phyloP scores from a whole-genome alignment of 2,113 vertebrate genomes.

The Chaetorhynchus papuensis region DNA sequence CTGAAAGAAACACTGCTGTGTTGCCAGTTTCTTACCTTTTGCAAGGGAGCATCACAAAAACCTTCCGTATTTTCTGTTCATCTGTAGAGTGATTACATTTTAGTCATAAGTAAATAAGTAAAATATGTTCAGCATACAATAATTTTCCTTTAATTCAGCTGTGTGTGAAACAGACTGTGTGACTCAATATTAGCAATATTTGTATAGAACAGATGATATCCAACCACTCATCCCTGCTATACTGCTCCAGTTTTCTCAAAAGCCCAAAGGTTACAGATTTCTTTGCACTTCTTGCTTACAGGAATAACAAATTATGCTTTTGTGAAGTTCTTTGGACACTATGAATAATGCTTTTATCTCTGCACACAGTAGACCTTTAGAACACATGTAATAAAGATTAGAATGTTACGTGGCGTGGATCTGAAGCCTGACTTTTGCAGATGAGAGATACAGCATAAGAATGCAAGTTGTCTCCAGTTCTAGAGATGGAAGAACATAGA shows the following conservation, averaged over 20 bases:
- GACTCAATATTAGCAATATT: background rate
- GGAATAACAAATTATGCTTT: background rate
- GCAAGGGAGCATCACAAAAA: background rate
- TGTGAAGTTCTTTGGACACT: background rate
- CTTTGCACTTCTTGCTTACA: background rate
- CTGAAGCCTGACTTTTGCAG: background rate
- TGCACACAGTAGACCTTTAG: background rate
- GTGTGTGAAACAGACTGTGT: background rate
- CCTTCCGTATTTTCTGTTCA: background rate
- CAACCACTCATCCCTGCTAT: background rate
- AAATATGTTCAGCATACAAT: background rate
- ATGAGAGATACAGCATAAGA: background rate
- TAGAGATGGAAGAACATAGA: background rate
- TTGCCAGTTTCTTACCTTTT: background rate
- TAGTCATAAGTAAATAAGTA: background rate
- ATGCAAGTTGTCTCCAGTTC: background rate
- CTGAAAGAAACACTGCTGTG: background rate
- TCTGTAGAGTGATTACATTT: background rate
- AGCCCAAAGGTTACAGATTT: background rate
- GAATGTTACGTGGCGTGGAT: background rate
- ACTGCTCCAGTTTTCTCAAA: background rate
- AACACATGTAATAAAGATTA: background rate
- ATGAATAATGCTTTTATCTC: background rate
- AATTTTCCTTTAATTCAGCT: background rate
- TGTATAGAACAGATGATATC: background rate